A percentile compares a stretch with the other conserved stretches of the same genome.
Conservation (phyloP, 92 coral and sea anemone genomes). For the Bergia sp. region DNA sequence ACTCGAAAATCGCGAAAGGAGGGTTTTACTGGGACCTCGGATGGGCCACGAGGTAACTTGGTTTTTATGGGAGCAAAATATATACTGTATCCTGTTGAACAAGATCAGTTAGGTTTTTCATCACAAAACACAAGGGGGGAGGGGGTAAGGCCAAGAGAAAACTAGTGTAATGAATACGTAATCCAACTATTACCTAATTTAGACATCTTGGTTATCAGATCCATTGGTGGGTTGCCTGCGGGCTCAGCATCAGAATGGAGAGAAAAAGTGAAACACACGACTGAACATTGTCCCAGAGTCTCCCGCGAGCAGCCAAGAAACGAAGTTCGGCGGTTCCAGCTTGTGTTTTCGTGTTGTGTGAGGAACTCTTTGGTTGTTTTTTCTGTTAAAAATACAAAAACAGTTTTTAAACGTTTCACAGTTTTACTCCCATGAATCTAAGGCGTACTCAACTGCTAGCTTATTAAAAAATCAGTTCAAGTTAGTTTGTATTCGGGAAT, state of each 20-base stretch:
- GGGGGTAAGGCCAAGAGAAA: not conserved
- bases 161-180: not conserved
- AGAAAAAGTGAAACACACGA: conserved; percentile 56
- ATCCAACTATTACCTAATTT: conserved; percentile 47
- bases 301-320: conserved; percentile 73
- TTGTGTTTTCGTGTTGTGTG: not conserved
- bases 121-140: too few species aligned
- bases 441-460: not conserved
- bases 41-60: conserved; percentile 46
- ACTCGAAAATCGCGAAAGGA: conserved; percentile 54
- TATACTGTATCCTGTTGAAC: conserved; percentile 56
- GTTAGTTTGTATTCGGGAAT: not conserved
- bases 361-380: not conserved
- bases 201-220: conserved; percentile 63
- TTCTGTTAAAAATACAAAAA: not conserved
- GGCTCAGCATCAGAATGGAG: not conserved
- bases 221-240: conserved; percentile 44
- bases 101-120: not conserved
- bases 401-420: not conserved
- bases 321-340: conserved; percentile 54
- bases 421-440: not conserved
- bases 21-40: conserved; percentile 71
- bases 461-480: not conserved
- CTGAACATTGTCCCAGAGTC: conserved; percentile 71
- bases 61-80: conserved; percentile 66